Base-by-base conservation (phyloP, 2,888 invertebrate species). In the Chaitophorus viminalis region DNA sequence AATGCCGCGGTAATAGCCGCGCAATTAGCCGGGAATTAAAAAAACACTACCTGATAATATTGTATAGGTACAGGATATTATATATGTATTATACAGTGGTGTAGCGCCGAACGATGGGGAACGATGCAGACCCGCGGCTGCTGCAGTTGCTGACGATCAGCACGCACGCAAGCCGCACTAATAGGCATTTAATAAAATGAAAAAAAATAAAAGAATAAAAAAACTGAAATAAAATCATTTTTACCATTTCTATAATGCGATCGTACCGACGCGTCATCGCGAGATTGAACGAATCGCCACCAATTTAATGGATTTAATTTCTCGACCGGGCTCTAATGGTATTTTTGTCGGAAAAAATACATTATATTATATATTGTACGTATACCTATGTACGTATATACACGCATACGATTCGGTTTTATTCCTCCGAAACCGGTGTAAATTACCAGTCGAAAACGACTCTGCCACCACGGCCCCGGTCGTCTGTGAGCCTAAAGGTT, bases 361-460 rank as follows among this genome's bases (percentile, higher is more conserved):
- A 36, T 33, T 68, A 75, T 46, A 78, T 85, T 70, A 78, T 85
- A 36, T 76, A 72, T 72, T 85, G 31, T 46, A 14, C 46, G 14
- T 36, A 36, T 3, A 36, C n/a, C n/a, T n/a, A 36, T 36, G 36
- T 36, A 36, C 4, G 36, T 36, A n/a, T n/a, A n/a, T n/a, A n/a
- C n/a, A n/a, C n/a, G 11, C 46, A 1, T 39, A 70, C 18, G 85
- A 86, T 86, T 86, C 31, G 70, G 25, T 85, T 84, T 76, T 85
- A 77, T 75, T 86, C 74, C 72, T 18, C 31, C 78, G 46, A 72
- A 78, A 86, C 86, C 86, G 70, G 78, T 79, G 86, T 86, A 86
- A 86, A 86, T 86, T 86, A 86, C 72, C 86, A n/a, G 70, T 74
- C 86, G 72, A 79, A 79, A 79, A 86, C 54, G 70, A 86, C 86